Base-by-base conservation (phyloP, 2,113 vertebrate genomes). In the Ophthalmolycus amberensis region DNA sequence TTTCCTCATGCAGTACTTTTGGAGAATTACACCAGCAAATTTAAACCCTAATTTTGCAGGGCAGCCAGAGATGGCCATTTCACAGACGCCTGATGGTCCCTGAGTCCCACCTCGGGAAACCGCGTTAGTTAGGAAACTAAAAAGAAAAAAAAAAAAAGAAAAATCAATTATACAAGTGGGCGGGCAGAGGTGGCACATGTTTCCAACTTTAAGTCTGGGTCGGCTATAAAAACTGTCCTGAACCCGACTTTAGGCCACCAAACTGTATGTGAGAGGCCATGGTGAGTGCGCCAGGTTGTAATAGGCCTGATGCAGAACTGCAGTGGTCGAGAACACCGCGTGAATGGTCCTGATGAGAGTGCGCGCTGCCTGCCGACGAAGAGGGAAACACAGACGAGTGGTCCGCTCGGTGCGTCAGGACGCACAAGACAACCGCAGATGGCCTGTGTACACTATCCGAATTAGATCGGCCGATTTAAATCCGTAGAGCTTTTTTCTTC, bases 271-370 rank as follows among this genome's bases (percentile, higher is more conserved):
- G 77, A 84, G 80, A 75, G 76, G 65, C 71, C 58, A 58, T 72
- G 85, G 85, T 82, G 72, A 79, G 82, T 81, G 78, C 70, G 80
- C 80, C 25, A 9, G 34, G 74, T 73, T 59, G 86, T 71, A 82
- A 88, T 77, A 77, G 85, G 80, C 80, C 84, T 73, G 75, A 73
- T 83, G 81, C 77, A 86, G 72, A 85, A 34, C 80, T 88, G 89
- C 81, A 85, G 89, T 64, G 80, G 79, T 65, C 74, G 84, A 67
- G 80, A 50, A 22, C 12, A 74, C 42, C 32, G 75, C 69, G 80
- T 82, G 86, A 86, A 72, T 83, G 91, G 92, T 94, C 82, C 89
- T 93, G 92, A 93, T 90, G 89, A 91, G 90, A 91, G 92, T 86
- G 90, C 65, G 87, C 82, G 88, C 92, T 85, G 90, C 84, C 85